A percentile compares a stretch with the other conserved stretches of the same genome.
Evolutionary conservation across 2,888 invertebrate species (phyloP).

Genomic region (Tineola bisselliella): DNA sequence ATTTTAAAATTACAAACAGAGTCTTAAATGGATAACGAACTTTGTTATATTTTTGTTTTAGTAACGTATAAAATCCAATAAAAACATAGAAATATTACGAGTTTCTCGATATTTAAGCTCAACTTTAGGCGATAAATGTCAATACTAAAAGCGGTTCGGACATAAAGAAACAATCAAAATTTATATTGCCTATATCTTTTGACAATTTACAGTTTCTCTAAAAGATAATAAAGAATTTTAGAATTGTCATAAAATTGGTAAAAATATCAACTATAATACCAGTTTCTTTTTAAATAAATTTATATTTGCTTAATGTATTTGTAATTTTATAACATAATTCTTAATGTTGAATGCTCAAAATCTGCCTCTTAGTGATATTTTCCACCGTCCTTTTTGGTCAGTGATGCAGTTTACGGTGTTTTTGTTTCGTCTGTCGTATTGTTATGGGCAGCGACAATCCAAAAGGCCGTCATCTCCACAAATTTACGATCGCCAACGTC

Average conservation of each 20-base stretch:
- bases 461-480: conserved; percentile 27
- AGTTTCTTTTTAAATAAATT: background rate
- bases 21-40: background rate
- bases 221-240: conserved; percentile 1
- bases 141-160: background rate
- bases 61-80: background rate
- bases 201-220: background rate
- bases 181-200: background rate
- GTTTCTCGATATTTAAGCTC: background rate
- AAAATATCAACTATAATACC: background rate
- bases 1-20: background rate
- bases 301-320: background rate
- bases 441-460: background rate
- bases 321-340: background rate
- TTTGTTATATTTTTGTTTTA: background rate
- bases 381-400: background rate
- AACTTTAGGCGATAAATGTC: background rate
- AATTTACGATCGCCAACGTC: conserved; percentile 36
- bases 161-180: background rate
- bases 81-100: background rate
- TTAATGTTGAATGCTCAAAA: background rate
- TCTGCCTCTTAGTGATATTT: background rate
- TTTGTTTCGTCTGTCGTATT: conserved; percentile 20
- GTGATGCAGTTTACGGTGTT: background rate
- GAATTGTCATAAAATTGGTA: background rate